Percentiles rank a stretch among this genome's conserved stretches.
Evolutionary conservation across 2,797 vertebrate genomes (phyloP).

Genomic region (Lithobates sylvaticus): DNA sequence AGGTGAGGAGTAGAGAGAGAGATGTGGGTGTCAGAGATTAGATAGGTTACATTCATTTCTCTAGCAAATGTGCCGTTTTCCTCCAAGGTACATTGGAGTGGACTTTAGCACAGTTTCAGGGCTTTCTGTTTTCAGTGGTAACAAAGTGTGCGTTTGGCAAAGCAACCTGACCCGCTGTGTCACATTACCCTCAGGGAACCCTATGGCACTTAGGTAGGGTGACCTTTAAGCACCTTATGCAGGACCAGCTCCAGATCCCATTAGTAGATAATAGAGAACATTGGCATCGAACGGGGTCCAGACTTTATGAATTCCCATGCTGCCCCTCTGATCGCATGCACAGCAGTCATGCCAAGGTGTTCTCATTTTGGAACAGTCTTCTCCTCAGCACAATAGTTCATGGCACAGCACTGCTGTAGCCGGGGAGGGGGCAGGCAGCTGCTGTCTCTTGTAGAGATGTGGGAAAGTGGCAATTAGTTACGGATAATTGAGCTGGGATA

Average conservation of each 20-base stretch:
- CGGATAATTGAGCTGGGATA: slow-evolving; percentile 40
- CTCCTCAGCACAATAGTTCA: slow-evolving; percentile 8
- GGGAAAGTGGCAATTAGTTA: slow-evolving; percentile 35
- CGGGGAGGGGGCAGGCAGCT: slow-evolving; percentile 22
- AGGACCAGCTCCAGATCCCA: slow-evolving; percentile 24
- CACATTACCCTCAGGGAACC: background rate
- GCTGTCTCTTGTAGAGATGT: slow-evolving; percentile 20
- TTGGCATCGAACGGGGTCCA: background rate
- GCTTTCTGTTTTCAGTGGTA: too few species aligned
- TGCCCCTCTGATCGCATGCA: slow-evolving; percentile 1
- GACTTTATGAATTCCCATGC: slow-evolving; percentile 9
- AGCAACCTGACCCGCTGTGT: background rate
- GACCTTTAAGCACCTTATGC: slow-evolving; percentile 2
- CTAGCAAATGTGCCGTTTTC: too few species aligned
- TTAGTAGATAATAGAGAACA: slow-evolving; percentile 9
- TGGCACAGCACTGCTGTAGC: background rate
- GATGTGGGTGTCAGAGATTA: too few species aligned
- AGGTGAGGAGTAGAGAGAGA: too few species aligned
- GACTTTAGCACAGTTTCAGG: too few species aligned
- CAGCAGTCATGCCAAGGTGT: slow-evolving; percentile 33
- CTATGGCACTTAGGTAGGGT: background rate
- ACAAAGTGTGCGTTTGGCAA: background rate
- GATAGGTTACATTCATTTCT: too few species aligned
- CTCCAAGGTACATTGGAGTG: too few species aligned
- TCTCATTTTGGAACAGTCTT: background rate